Percentiles rank a stretch among this genome's conserved stretches.
These are phyloP conservation scores for Mylabris phalerata DNA, from an alignment of 1,140 invertebrate species.

Conservation along the genomic window DNA sequence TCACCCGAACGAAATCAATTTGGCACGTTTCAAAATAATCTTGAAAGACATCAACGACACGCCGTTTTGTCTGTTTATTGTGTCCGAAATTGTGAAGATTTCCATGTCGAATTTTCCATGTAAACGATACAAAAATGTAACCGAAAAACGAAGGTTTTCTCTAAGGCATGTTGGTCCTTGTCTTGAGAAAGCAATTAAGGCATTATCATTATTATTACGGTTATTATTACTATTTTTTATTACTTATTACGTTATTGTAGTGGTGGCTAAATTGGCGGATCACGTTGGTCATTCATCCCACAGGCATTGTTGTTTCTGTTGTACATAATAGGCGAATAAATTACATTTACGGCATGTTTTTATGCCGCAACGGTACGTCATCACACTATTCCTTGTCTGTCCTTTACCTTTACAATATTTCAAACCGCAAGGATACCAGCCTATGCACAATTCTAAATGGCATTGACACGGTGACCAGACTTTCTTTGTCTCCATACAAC, in stretches of 20 bases:
- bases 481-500: conserved; percentile 58
- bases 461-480: conserved; percentile 68
- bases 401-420: conserved; percentile 83
- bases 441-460: conserved; percentile 75
- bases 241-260: neutral
- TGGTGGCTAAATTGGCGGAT: conserved; percentile 6
- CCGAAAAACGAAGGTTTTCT: neutral
- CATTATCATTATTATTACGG: conserved; percentile 5
- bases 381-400: conserved; percentile 49
- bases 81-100: neutral
- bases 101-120: neutral
- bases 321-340: conserved; percentile 76
- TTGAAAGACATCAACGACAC: no score
- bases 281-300: conserved; percentile 70
- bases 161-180: conserved; percentile 35
- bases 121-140: neutral
- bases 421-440: conserved; percentile 85
- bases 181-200: conserved; percentile 22
- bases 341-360: conserved; percentile 89
- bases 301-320: conserved; percentile 75
- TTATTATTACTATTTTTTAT: neutral
- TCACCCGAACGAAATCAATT: no score
- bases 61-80: no score
- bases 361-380: conserved; percentile 85
- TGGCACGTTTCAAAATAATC: no score